Percentiles rank a stretch among this genome's conserved stretches.
These are phyloP conservation scores for Caretta caretta DNA, from an alignment of 2,113 vertebrate species.

Conservation along the genomic window DNA sequence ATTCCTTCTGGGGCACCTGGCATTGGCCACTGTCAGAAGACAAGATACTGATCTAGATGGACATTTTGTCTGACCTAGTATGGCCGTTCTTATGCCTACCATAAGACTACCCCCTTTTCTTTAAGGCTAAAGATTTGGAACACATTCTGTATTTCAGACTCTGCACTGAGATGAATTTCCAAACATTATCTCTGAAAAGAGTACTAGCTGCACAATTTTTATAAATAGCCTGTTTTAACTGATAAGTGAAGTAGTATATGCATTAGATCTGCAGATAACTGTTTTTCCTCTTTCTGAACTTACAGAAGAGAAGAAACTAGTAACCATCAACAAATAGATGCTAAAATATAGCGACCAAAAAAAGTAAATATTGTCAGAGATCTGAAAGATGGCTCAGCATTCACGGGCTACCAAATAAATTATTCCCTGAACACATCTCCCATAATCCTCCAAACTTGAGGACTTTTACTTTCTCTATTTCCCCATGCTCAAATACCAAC, in stretches of 20 bases:
- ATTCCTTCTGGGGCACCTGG: no score
- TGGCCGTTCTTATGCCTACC: background rate
- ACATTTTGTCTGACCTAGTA: no score
- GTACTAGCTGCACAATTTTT: background rate
- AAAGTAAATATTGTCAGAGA: background rate
- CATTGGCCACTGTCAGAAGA: no score
- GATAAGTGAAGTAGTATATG: background rate
- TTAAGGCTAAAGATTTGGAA: background rate
- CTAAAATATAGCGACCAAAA: background rate
- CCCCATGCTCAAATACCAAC: background rate
- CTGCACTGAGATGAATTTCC: background rate
- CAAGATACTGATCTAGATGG: no score
- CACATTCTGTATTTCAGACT: background rate
- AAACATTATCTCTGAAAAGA: background rate
- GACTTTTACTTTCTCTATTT: background rate
- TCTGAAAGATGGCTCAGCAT: background rate
- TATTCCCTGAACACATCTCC: background rate
- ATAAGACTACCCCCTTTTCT: background rate
- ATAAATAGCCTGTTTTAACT: background rate
- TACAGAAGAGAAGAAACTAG: background rate
- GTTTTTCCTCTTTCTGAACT: background rate
- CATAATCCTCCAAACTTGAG: background rate
- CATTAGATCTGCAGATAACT: background rate
- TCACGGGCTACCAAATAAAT: background rate
- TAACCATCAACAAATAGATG: rapidly evolving